Base-by-base conservation (phyloP, 2,888 invertebrate genomes). In the Embidobia sp. region DNA sequence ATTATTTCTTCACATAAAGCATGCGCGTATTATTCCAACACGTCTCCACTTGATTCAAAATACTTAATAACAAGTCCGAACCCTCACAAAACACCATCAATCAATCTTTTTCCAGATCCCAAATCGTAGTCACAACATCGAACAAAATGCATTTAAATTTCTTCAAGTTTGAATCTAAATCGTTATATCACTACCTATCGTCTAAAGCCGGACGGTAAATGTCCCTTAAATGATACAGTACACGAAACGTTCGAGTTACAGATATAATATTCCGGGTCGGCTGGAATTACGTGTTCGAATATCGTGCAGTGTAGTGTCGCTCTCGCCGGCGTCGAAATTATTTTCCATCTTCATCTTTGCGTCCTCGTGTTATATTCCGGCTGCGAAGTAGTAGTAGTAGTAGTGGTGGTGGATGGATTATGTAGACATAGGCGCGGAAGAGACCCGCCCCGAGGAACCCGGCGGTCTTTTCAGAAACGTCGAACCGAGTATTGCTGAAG, bases 391-490 rank as follows among this genome's bases (percentile, higher is more conserved):
- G 22, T 22, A 22, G 10, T 42, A 7, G 7, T 46, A 22, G 46
- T n/a, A n/a, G 69, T 63, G 46, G 64, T 29, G 57, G 49, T 57
- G 51, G 80, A 73, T 79, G 72, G 82, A 79, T 78, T 82, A 77
- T 79, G 80, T 79, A 82, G 81, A 83, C 79, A 81, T 73, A 85
- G 81, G 80, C 81, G 80, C 81, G 79, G 82, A 80, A 82, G 82
- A 80, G 83, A 81, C 81, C 83, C 84, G 83, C 86, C 85, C 82
- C 82, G 83, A 86, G 86, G 82, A 86, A 79, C 79, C 82, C 80
- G 80, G 78, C 84, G 85, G 85, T 85, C 85, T 85, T 86, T 85
- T 85, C 85, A 84, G 82, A 77, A 84, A 84, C 81, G 83, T 84
- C 84, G 82, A 82, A 81, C 81, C 82, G 82, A 81, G 82, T 66